Base-by-base conservation (phyloP, 1,140 invertebrate genomes). In the Zaprionus davidi region DNA sequence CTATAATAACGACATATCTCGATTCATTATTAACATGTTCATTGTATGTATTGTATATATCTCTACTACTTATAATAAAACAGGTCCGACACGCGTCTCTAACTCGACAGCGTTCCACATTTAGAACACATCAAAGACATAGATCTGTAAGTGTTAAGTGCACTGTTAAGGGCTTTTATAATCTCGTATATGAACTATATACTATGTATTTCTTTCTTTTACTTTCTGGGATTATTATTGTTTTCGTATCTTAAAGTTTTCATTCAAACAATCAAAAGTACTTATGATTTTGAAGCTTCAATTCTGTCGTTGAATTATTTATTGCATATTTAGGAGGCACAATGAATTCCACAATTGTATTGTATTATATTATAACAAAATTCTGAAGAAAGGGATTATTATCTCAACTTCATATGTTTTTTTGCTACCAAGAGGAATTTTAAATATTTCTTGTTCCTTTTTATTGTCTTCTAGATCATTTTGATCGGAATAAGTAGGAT, bases 1-100 rank as follows among this genome's bases (percentile, higher is more conserved):
- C 3, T 51, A 44, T 17, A n/a, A 44, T 13, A 20, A 5, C 34
- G 13, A 62, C 15, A 44, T 65, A 46, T 62, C 13, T 59, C 51
- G 44, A 53, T 62, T 82, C 65, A 79, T 78, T 80, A 73, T 79
- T 60, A 71, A 76, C 46, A 64, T 71, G 56, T 78, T 90, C 70
- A 90, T 90, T 91, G 77, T 86, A 65, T 76, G 68, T 51, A 51
- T 76, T 76, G 73, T 76, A 65, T 90, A 88, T 87, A 91, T 90
- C 81, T 83, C 86, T 79, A 90, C 68, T 82, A 73, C 62, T 57
- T 73, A 86, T 82, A 90, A 90, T 59, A 84, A 82, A 90, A 81
- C 94, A 95, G 95, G 95, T 95, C 92, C 95, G 95, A 93, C 95
- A 96, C 93, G 95, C 94, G 92, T 96, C 95, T 92, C 93, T 96